Evolutionary conservation across 2,888 invertebrate genomes (phyloP).

Genomic region (Galerucella calmariensis): DNA sequence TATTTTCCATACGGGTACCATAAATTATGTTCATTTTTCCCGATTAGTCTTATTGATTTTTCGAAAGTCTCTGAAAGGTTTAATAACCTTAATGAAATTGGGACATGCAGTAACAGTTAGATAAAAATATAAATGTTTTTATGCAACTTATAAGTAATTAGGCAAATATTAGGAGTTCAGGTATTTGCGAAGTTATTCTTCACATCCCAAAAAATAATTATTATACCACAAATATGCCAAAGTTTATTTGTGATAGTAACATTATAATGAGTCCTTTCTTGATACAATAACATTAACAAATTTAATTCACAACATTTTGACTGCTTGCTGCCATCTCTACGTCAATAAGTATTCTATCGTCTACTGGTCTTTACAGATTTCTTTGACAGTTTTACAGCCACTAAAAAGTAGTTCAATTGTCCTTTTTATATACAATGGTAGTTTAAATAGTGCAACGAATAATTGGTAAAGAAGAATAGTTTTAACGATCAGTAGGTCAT

Average conservation of each 20-base stretch:
- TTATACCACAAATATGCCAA: no score
- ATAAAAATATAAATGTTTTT: background rate
- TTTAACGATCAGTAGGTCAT: background rate
- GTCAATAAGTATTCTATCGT: background rate
- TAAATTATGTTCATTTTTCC: slow-evolving; percentile 10
- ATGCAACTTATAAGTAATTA: no score
- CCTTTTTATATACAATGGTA: background rate
- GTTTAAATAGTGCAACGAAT: background rate
- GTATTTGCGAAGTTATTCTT: background rate
- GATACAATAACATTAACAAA: background rate
- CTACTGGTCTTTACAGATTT: background rate
- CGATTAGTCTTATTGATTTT: slow-evolving; percentile 20
- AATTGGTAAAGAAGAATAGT: background rate
- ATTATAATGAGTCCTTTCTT: background rate
- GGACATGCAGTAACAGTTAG: background rate
- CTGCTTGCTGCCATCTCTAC: background rate
- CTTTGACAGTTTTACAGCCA: background rate
- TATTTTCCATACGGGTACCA: slow-evolving; percentile 16
- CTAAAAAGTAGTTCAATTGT: background rate
- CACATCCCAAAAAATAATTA: no score
- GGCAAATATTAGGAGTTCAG: background rate
- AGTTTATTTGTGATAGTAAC: background rate
- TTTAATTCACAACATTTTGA: background rate
- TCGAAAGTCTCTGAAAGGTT: slow-evolving; percentile 14
- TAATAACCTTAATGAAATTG: slow-evolving; percentile 10